Evolutionary conservation across 1,140 invertebrate genomes (phyloP).

Genomic region (Mylabris phalerata): DNA sequence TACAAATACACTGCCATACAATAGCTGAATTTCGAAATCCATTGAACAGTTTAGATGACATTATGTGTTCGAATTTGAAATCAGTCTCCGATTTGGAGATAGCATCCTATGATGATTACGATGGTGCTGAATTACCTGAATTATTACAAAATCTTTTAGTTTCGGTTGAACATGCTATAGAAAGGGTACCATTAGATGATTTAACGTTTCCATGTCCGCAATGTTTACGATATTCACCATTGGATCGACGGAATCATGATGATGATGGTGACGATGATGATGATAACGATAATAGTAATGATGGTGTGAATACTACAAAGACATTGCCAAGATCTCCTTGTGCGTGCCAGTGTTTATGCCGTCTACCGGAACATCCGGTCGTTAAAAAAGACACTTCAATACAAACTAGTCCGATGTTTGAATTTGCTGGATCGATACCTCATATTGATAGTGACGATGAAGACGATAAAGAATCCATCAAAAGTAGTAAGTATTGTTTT

Average conservation of each 20-base stretch:
- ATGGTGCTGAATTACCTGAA: slow-evolving; percentile 50
- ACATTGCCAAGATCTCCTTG: slow-evolving; percentile 18
- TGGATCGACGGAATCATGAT: slow-evolving; percentile 29
- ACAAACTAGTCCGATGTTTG: slow-evolving; percentile 52
- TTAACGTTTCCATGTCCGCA: slow-evolving; percentile 54
- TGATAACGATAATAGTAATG: slow-evolving; percentile 10
- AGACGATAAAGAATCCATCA: slow-evolving; percentile 47
- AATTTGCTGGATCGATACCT: slow-evolving; percentile 59
- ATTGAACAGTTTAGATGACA: slow-evolving; percentile 29
- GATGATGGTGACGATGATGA: too few species aligned
- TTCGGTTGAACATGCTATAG: slow-evolving; percentile 59
- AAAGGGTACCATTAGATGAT: slow-evolving; percentile 57
- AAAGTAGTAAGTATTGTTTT: slow-evolving; percentile 32
- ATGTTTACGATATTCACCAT: slow-evolving; percentile 46
- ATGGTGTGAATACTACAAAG: slow-evolving; percentile 13
- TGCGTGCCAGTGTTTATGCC: slow-evolving; percentile 39
- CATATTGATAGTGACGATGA: slow-evolving; percentile 68
- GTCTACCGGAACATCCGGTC: slow-evolving; percentile 23
- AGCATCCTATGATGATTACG: slow-evolving; percentile 31
- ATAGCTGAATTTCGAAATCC: slow-evolving; percentile 36
- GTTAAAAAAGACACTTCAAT: slow-evolving; percentile 40
- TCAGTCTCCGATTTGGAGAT: slow-evolving; percentile 35
- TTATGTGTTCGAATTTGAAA: slow-evolving; percentile 36
- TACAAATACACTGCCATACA: slow-evolving; percentile 31
- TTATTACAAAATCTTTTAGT: slow-evolving; percentile 56